Conservation (phyloP, 2,113 vertebrate genomes). For the Cephalopholis sonnerati region DNA sequence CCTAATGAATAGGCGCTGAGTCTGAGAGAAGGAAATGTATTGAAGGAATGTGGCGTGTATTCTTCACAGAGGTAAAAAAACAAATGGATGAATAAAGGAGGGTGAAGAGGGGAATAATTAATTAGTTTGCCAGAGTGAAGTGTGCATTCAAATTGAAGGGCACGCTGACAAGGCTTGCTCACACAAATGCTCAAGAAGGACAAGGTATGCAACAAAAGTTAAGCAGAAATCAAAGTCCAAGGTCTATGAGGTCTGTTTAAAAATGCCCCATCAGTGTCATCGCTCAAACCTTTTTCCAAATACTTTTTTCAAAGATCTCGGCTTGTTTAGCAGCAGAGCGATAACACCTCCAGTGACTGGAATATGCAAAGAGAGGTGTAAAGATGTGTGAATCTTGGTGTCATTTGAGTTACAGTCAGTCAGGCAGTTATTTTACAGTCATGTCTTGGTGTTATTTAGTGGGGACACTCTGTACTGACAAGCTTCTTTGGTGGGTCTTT, state of each 20-base stretch:
- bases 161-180: conserved; percentile 56
- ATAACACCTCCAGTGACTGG: conserved; percentile 25
- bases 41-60: conserved; percentile 76
- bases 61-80: conserved; percentile 74
- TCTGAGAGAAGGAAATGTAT: conserved; percentile 73
- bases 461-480: conserved; percentile 49
- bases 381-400: conserved; percentile 50
- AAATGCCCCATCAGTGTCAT: conserved; percentile 44
- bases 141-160: conserved; percentile 77
- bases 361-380: conserved; percentile 32
- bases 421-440: conserved; percentile 36
- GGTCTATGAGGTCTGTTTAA: conserved; percentile 52
- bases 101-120: conserved; percentile 80
- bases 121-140: conserved; percentile 79
- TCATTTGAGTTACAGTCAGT: conserved; percentile 38
- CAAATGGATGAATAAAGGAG: conserved; percentile 77
- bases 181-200: conserved; percentile 63
- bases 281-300: conserved; percentile 31
- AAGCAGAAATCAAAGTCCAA: conserved; percentile 73
- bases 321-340: conserved; percentile 28
- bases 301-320: conserved; percentile 17
- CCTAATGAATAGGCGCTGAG: conserved; percentile 78
- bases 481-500: conserved; percentile 44
- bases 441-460: conserved; percentile 35
- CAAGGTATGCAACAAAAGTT: conserved; percentile 69